Evolutionary conservation across 2,113 vertebrate species (phyloP), one percentile per base, ranked within the genome.

Genomic region (Ptyas mucosa): DNA sequence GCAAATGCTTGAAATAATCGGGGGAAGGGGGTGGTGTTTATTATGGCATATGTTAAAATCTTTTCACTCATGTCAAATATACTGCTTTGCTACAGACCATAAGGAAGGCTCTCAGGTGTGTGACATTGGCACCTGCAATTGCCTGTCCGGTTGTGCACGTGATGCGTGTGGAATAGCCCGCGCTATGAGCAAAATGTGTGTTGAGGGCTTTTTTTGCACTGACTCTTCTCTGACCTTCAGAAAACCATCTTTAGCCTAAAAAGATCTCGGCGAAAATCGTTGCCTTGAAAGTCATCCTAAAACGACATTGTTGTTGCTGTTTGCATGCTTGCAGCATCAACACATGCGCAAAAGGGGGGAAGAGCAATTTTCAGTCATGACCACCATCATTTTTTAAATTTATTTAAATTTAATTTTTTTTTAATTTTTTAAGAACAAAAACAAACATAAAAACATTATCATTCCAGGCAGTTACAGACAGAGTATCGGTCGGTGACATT

Each of bases 41-140:
- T 94, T 87, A 64, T 90, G 95, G 87, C 96, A 96, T 96, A 93
- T 96, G 96, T 93, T 97, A 43, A 43, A 94, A 89, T 92, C 81
- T 94, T 86, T 91, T 88, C 52, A 89, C 85, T 12, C 5, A 95
- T 95, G 52, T 89, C 92, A 1, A 57, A 91, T 85, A 94, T 92
- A 93, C 85, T 93, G 3, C 91, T 94, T 95, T 85, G 90, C 96
- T 92, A 90, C 43, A 87, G 7, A 46, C 51, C 49, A 64, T 92
- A 95, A 89, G 8, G 95, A 94, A 95, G 87, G 93, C 92, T 94
- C 90, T 93, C 95, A 93, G 52, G 23, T 34, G 0, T 1, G 61
- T 86, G 61, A 46, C 85, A 92, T 54, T 89, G 94, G 93, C 61
- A 54, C 90, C 93, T 93, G 89, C 93, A 93, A 95, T 34, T 89